Conservation (phyloP, 2,888 invertebrate genomes). For the Embidobia sp. region DNA sequence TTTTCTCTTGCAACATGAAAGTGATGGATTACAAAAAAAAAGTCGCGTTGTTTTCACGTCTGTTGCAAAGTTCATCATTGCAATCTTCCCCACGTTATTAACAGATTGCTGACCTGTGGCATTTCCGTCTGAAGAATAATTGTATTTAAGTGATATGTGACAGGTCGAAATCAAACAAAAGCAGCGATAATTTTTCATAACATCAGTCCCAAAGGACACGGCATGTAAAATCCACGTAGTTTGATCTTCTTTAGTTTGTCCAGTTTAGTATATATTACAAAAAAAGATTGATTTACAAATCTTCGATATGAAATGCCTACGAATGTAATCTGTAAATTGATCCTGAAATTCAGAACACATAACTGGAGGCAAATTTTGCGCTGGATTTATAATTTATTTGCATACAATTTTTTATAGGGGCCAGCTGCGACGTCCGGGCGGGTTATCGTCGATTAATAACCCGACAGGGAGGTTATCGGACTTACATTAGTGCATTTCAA, state of each 20-base stretch:
- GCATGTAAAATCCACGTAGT: too few relatives aligned
- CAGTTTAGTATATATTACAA: too few relatives aligned
- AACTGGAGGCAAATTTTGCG: too few relatives aligned
- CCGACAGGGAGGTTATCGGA: conserved; percentile 73
- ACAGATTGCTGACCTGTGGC: conserved; percentile 60
- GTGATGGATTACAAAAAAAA: conserved; percentile 30
- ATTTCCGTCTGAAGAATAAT: conserved; percentile 57
- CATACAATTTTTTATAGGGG: conserved; percentile 23
- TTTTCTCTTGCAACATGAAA: background rate
- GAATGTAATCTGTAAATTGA: too few relatives aligned
- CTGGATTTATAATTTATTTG: background rate
- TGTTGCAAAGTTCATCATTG: conserved; percentile 64
- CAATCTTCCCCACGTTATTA: conserved; percentile 63
- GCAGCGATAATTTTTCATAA: too few relatives aligned
- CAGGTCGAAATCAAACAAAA: too few relatives aligned
- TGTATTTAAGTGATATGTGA: conserved; percentile 44
- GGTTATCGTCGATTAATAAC: conserved; percentile 75
- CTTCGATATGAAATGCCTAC: too few relatives aligned
- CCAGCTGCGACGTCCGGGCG: conserved; percentile 68
- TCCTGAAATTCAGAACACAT: too few relatives aligned
- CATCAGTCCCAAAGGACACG: too few relatives aligned
- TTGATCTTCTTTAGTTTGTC: too few relatives aligned
- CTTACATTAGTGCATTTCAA: conserved; percentile 70
- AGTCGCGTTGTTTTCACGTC: conserved; percentile 53
- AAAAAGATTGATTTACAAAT: too few relatives aligned